Evolutionary conservation across 2,113 vertebrate genomes (phyloP), one percentile per base, ranked within the genome.

Genomic region (Natator depressus): DNA sequence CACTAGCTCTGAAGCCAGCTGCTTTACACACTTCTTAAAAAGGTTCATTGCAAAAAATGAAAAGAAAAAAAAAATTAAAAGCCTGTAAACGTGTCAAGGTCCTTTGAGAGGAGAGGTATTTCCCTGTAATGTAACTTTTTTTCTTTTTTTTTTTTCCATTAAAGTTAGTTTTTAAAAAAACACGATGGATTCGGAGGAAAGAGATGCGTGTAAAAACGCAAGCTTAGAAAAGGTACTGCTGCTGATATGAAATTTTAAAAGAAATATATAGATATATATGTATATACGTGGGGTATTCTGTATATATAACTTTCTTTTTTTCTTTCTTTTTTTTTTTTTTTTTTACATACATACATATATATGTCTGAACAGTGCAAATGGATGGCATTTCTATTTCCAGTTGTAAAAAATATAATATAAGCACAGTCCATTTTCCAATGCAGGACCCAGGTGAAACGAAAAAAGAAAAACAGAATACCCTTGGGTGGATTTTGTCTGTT

Each of bases 281-380:
- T 97, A 97, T 97, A 97, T 96, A 97, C 93, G 89, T 62, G 82
- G 55, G 93, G 80, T 54, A 42, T 82, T 54, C 80, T 95, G 93
- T 98, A 96, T 95, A 98, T 97, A 95, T 97, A 98, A 92, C 94
- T 97, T 97, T 27, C 19, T 59, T 82, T 75, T 79, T 79, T 78
- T 49, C 54, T 81, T 50, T 93, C 94, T 93, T 95, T 96, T 8
- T 27, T 69, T 50, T 9, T 78, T 49, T 87, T 75, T 86, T 31
- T 47, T 93, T 95, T 96, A 97, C 95, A 97, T 97, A 97, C 97
- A 98, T 97, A 98, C 96, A 98, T 97, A 97, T 94, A 97, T 97
- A 97, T 96, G 96, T 96, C 95, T 90, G 90, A 97, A 97, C 97
- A 97, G 97, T 98, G 98, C 98, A 97, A 97, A 98, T 89, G 97